Conservation (phyloP, 2,888 invertebrate species). For the Leptothorax acervorum region DNA sequence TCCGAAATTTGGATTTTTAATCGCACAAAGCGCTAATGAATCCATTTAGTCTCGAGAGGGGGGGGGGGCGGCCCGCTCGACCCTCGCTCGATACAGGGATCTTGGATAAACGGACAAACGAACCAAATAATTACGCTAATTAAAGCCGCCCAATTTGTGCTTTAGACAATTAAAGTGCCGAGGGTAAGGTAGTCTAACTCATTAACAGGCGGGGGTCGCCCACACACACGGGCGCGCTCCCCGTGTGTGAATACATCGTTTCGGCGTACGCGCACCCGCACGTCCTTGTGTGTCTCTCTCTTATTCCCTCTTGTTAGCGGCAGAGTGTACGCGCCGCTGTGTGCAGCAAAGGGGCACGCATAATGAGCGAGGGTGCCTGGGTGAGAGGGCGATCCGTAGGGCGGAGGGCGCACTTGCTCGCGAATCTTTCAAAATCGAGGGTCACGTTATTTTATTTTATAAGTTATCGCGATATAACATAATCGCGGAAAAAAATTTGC, state of each 20-base stretch:
- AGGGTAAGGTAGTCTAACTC: slow-evolving; percentile 78
- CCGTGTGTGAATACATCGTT: slow-evolving; percentile 72
- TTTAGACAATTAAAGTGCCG: slow-evolving; percentile 79
- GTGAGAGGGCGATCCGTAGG: slow-evolving; percentile 34
- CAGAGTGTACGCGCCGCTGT: slow-evolving; percentile 15
- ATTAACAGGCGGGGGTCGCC: slow-evolving; percentile 68
- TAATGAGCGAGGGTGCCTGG: slow-evolving; percentile 52
- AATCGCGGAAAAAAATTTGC: background rate
- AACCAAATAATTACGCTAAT: slow-evolving; percentile 84
- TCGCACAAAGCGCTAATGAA: slow-evolving; percentile 74
- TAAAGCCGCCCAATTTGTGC: slow-evolving; percentile 84
- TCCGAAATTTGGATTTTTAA: slow-evolving; percentile 70
- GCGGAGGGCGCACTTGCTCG: slow-evolving; percentile 39
- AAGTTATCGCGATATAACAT: background rate
- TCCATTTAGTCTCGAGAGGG: slow-evolving; percentile 68
- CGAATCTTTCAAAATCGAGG: slow-evolving; percentile 41
- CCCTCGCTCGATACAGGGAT: slow-evolving; percentile 71
- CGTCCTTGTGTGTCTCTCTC: slow-evolving; percentile 66
- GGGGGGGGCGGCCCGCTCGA: slow-evolving; percentile 20
- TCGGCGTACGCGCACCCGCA: slow-evolving; percentile 64
- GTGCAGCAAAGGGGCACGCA: slow-evolving; percentile 52
- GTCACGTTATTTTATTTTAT: background rate
- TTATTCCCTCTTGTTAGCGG: slow-evolving; percentile 73
- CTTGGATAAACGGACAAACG: slow-evolving; percentile 79
- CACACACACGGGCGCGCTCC: slow-evolving; percentile 50